Evolutionary conservation across 2,113 vertebrate genomes (phyloP), one percentile per base, ranked within the genome.

Genomic region (Micronisus gabar): DNA sequence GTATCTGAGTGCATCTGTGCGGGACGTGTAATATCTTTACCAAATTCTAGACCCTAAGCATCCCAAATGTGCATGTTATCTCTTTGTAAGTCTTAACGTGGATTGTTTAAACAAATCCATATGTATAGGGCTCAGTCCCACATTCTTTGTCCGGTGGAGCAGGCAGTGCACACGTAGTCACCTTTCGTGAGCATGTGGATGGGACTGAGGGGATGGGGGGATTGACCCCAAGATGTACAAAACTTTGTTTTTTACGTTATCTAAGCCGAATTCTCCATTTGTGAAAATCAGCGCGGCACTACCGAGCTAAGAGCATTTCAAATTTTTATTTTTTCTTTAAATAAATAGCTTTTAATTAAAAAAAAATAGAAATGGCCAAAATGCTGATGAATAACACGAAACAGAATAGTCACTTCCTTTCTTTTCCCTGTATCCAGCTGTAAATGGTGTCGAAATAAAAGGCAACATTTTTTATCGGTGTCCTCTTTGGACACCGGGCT

Each of bases 91-190:
- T 34, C 93, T 91, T 61, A 95, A 50, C 40, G 84, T 73, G 71
- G 93, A 38, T 97, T 55, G 81, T 95, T 95, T 96, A 96, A 97
- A 82, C 95, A 94, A 61, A 88, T 94, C 97, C 96, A 93, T 93
- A 73, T 94, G 95, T 11, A 58, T 36, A 7, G 89, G 96, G 91
- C 91, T 96, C 91, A 53, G 90, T 55, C 96, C 91, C 84, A 7
- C 93, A 94, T 97, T 97, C 96, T 86, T 97, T 55, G 89, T 71
- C 76, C 73, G 1, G 56, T 26, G 91, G 66, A 75, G 83, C 83
- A 61, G 86, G 61, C 73, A 15, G 73, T 32, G 92, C 73, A 67
- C 81, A 48, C 38, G 52, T 11, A 76, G 79, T 27, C 89, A 73
- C 91, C 86, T 88, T 81, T 55, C 86, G 10, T 4, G 40, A 79